Evolutionary conservation across 2,797 vertebrate species (phyloP).

Genomic region (Catamblyrhynchus diadema): DNA sequence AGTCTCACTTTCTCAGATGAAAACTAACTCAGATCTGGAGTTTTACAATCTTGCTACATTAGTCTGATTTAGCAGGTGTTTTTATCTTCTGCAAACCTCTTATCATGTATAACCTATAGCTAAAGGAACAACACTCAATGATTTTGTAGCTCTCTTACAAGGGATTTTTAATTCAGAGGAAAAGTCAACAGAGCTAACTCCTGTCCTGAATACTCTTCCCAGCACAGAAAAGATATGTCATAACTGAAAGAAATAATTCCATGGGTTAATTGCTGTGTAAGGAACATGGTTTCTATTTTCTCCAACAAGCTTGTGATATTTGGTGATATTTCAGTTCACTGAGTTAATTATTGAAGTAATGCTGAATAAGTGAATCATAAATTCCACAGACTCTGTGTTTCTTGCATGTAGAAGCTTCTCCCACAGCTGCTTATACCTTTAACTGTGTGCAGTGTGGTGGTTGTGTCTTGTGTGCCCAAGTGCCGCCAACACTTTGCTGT

Average conservation of each 20-base stretch:
- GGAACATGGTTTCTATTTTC: neutral
- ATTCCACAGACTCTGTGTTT: neutral
- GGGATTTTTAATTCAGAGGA: neutral
- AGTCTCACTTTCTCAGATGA: neutral
- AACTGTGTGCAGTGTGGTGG: neutral
- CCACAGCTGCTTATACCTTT: neutral
- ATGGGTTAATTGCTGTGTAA: neutral
- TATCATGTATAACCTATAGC: neutral
- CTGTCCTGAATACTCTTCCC: neutral
- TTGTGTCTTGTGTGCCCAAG: neutral
- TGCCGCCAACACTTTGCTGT: neutral
- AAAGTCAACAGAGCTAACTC: neutral
- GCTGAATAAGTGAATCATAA: neutral
- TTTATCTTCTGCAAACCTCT: neutral
- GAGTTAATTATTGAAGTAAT: neutral
- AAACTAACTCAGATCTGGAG: neutral
- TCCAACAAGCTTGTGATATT: neutral
- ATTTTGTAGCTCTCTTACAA: neutral
- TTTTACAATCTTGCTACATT: neutral
- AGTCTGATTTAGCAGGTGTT: neutral
- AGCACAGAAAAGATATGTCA: neutral
- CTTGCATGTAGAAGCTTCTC: neutral
- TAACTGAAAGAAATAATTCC: neutral
- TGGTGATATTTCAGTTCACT: neutral
- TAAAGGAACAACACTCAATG: neutral